Base-by-base conservation (phyloP, 2,797 vertebrate genomes). In the Phoxinus dragarum region DNA sequence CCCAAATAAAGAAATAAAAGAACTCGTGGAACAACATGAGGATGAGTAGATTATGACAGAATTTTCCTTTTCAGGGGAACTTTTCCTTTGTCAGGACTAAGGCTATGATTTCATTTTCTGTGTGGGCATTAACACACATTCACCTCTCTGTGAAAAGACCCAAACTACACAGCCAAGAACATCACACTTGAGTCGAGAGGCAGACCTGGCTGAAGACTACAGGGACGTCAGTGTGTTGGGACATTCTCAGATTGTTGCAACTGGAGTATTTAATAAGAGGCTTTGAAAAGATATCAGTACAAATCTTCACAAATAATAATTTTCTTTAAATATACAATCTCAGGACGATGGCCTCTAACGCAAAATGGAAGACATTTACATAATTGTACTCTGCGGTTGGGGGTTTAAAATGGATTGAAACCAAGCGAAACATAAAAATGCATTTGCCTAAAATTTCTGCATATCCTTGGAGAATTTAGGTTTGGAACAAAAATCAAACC, bases 51-150 rank as follows among this genome's bases (percentile, higher is more conserved):
- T 71, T 5, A 71, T 42, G 14, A 34, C 64, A 38, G 3, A 68
- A 21, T 38, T 21, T 38, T 42, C 21, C 12, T 14, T 40, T 2
- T 36, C 19, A 0, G 1, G 5, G n/a, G 7, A 36, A 14, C 17
- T 21, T 21, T 54, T 3, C 31, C 19, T 14, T 34, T 77, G 38
- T 34, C 52, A 86, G 82, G 88, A 78, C 86, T 74, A 89, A 93
- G 78, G 84, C 86, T 74, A 80, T 88, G 77, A 91, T 86, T 90
- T 89, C 64, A 82, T 81, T 89, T 84, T 88, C 81, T 71, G 86
- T 81, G 87, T 87, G 88, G 79, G 85, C 71, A 77, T 89, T 84
- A 84, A 88, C 81, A 88, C 84, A 84, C 82, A 88, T 88, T 89
- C 85, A 89, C 89, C 85, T 89, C 88, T 87, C 85, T 82, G 79